Evolutionary conservation across 2,888 invertebrate species (phyloP), one percentile per base, ranked within the genome.

Genomic region (Helicoverpa assulta): DNA sequence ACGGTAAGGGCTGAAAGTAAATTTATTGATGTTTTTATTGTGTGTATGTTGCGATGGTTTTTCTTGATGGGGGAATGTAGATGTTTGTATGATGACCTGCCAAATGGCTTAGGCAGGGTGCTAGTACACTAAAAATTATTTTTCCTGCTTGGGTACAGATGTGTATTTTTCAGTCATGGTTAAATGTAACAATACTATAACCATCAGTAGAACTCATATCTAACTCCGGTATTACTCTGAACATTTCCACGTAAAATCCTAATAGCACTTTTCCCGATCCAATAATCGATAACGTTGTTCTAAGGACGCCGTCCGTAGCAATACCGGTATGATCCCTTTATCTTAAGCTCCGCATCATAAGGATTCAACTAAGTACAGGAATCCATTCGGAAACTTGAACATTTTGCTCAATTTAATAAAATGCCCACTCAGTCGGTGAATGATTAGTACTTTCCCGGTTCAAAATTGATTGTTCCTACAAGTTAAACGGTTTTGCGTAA

Each of bases 341-440:
- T 57, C 29, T 3, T 12, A 43, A 67, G 50, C 37, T 18, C 12
- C 73, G 47, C n/a, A n/a, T 47, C 47, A n/a, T 16, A 47, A 47
- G n/a, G 47, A 26, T n/a, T 37, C 8, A 56, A 52, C 18, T 33
- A 33, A 64, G 7, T 10, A 18, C 50, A 29, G 16, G 12, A 52
- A 63, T 70, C 62, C 18, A 61, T 43, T 50, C 2, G 40, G 16
- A 47, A 67, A 60, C n/a, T 4, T 69, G 4, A 51, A 59, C 33
- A 21, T 50, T 57, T 74, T 5, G 8, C 37, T 68, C 29, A 57
- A 57, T 76, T 69, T 40, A 53, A 21, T 33, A 51, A 69, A 60
- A 47, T 26, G n/a, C n/a, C 33, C 19, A 60, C 56, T 56, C 21
- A n/a, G 14, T 1, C 26, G 29, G 40, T 75, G 16, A 40, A 40